Percentiles rank a stretch among this genome's conserved stretches.
Conservation (phyloP, 1,140 invertebrate species). For the Plutomurus gul region DNA sequence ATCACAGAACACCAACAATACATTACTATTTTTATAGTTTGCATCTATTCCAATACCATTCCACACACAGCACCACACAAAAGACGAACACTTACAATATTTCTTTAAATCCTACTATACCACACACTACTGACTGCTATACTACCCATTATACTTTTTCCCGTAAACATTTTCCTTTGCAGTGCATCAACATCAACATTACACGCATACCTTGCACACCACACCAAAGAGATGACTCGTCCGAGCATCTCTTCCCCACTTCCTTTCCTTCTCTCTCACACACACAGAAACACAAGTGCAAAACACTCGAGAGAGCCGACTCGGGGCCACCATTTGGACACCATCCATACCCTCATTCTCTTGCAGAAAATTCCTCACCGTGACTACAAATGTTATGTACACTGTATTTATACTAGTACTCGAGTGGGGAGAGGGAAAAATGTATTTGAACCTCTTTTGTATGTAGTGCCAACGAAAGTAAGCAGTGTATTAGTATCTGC, state of each 20-base stretch:
- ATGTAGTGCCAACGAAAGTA: background rate
- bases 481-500: background rate
- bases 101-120: too few species aligned
- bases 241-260: slow-evolving; percentile 1
- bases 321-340: background rate
- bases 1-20: too few species aligned
- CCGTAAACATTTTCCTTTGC: background rate
- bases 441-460: too few species aligned
- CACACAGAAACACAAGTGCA: background rate
- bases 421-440: too few species aligned
- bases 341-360: background rate
- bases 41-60: too few species aligned
- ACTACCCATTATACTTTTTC: slow-evolving; percentile 17
- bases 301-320: background rate
- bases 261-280: slow-evolving; percentile 8
- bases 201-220: slow-evolving; percentile 8
- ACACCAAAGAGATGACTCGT: slow-evolving; percentile 11
- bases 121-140: too few species aligned
- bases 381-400: too few species aligned
- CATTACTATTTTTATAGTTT: too few species aligned
- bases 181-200: slow-evolving; percentile 23
- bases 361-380: background rate
- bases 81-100: too few species aligned
- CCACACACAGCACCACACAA: too few species aligned
- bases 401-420: too few species aligned